A percentile compares a stretch with the other conserved stretches of the same genome.
These are phyloP conservation scores for Rhopalosiphum nymphaeae DNA, from an alignment of 2,888 invertebrate genomes.

Conservation along the genomic window DNA sequence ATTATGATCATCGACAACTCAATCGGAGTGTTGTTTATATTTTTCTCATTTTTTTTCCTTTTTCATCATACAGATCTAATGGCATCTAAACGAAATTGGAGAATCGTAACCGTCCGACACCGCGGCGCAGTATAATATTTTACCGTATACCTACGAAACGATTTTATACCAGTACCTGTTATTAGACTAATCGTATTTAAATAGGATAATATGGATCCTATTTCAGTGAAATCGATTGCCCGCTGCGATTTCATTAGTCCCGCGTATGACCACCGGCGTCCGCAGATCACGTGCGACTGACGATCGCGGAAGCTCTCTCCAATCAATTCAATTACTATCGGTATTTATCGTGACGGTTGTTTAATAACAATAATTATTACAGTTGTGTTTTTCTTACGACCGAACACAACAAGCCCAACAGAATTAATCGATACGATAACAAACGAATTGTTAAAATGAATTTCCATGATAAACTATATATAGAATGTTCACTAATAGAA, in stretches of 20 bases:
- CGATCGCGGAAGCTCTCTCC: neutral
- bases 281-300: neutral
- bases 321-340: neutral
- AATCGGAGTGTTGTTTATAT: neutral
- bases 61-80: neutral
- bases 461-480: neutral
- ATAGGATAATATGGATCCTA: neutral
- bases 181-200: neutral
- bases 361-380: neutral
- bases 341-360: neutral
- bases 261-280: neutral
- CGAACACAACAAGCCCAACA: neutral
- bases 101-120: neutral
- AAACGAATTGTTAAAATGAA: neutral
- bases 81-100: neutral
- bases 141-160: neutral
- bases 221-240: slow-evolving; percentile 16
- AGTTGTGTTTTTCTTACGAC: no score
- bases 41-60: neutral
- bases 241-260: slow-evolving; percentile 1
- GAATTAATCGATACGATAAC: neutral
- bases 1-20: slow-evolving; percentile 30
- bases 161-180: neutral
- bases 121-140: neutral
- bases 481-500: neutral